Evolutionary conservation across 2,888 invertebrate genomes (phyloP).

Genomic region (Netelia melanura): DNA sequence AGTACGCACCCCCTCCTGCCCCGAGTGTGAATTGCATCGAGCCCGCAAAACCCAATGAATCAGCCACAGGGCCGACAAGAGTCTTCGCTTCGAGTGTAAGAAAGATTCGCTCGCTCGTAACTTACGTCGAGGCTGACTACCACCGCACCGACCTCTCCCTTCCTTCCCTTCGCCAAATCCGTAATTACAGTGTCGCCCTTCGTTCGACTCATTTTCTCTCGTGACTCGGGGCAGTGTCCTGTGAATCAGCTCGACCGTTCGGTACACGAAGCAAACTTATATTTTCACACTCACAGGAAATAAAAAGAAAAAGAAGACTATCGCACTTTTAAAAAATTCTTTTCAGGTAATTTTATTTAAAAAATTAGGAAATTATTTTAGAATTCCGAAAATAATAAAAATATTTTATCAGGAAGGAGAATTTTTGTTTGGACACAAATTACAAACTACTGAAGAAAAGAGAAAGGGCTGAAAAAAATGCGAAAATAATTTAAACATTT

Average conservation of each 20-base stretch:
- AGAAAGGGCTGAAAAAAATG: neutral
- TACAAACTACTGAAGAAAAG: too few species aligned
- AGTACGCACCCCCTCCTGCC: neutral
- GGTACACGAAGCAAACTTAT: neutral
- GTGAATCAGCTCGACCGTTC: slow-evolving; percentile 71
- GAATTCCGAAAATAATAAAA: neutral
- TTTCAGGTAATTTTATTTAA: too few species aligned
- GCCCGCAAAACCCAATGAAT: slow-evolving; percentile 59
- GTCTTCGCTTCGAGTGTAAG: slow-evolving; percentile 20
- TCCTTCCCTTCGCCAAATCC: slow-evolving; percentile 69
- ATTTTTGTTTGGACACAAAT: neutral
- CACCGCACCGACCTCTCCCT: slow-evolving; percentile 18
- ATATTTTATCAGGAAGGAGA: neutral
- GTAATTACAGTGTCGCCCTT: slow-evolving; percentile 73
- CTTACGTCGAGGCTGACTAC: slow-evolving; percentile 46
- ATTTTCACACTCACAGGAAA: neutral
- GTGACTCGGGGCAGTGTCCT: slow-evolving; percentile 54
- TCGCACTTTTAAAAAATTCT: too few species aligned
- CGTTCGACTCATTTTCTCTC: slow-evolving; percentile 48
- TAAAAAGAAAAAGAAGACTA: too few species aligned
- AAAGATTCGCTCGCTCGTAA: slow-evolving; percentile 46
- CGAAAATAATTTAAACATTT: neutral
- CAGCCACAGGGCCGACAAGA: slow-evolving; percentile 52
- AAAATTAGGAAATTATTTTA: too few species aligned
- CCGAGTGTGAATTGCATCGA: slow-evolving; percentile 52